Evolutionary conservation across 2,113 vertebrate species (phyloP).

Genomic region (Ursus arctos): DNA sequence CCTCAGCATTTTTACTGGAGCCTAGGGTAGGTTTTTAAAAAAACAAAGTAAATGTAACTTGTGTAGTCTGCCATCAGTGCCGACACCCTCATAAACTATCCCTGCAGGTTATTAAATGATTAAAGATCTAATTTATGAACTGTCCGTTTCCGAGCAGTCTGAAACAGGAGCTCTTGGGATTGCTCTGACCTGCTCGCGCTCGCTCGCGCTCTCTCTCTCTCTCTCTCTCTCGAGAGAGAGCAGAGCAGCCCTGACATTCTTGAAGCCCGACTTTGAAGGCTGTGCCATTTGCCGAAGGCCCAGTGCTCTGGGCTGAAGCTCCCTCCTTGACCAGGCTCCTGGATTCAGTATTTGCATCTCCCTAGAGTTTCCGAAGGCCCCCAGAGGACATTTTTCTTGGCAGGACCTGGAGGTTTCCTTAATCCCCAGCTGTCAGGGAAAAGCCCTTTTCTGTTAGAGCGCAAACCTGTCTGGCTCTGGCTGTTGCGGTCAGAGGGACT

Average conservation of each 20-base stretch:
- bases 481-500: not conserved
- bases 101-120: conserved; percentile 63
- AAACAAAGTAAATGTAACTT: conserved; percentile 29
- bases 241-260: not conserved
- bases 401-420: not conserved
- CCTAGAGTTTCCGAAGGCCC: not conserved
- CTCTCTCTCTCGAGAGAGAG: not conserved
- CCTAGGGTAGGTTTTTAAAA: not conserved
- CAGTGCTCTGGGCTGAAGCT: not conserved
- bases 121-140: conserved; percentile 71
- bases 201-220: not conserved
- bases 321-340: not conserved
- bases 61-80: not conserved
- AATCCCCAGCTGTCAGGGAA: not conserved
- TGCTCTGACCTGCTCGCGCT: not conserved
- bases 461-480: not conserved
- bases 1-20: not conserved
- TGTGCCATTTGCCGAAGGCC: not conserved
- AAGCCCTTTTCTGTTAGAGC: not conserved
- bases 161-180: not conserved
- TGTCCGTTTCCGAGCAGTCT: conserved; percentile 45
- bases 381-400: not conserved
- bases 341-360: not conserved
- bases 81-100: conserved; percentile 57
- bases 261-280: not conserved